Base-by-base conservation (phyloP, 2,113 vertebrate genomes). In the Catharus bicknelli region DNA sequence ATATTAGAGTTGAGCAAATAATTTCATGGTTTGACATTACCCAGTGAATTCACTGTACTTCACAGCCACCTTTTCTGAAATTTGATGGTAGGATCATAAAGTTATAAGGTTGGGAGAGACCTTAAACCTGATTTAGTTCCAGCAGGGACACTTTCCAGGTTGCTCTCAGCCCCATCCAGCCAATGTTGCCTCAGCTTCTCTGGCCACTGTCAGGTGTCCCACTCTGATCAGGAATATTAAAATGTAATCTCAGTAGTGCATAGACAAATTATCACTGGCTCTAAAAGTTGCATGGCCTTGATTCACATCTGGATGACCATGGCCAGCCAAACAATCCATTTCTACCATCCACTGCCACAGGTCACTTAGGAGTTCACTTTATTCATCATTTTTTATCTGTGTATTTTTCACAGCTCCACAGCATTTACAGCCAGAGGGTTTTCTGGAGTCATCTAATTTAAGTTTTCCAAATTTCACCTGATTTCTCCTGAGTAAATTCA, bases 241-340 rank as follows among this genome's bases (percentile, higher is more conserved):
- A 88, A 69, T 43, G 10, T 26, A 36, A 43, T 16, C 13, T 12
- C 7, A 30, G 34, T 9, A 59, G 19, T 2, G 16, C 42, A 13
- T 67, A 40, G 40, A 40, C 40, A 40, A 40, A 40, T 75, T 90
- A 34, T 64, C n/a, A 34, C 17, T 45, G 48, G 5, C 5, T 68
- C 3, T 32, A 20, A 62, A 75, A 42, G 32, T 11, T 1, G 0
- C 16, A 7, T 6, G 26, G 4, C 7, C 30, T 55, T 1, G 1
- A 7, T 17, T 29, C 20, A 55, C 18, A 18, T 20, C 45, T 90
- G 48, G 23, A 36, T 42, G 23, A 22, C 38, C 58, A 40, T 5
- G 22, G 23, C 30, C 47, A 51, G 1, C 8, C 47, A 79, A 47
- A 42, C 13, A 25, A 10, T 20, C 40, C 34, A 19, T 73, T 84